Evolutionary conservation across 2,113 vertebrate genomes (phyloP).

Genomic region (Gavia stellata): DNA sequence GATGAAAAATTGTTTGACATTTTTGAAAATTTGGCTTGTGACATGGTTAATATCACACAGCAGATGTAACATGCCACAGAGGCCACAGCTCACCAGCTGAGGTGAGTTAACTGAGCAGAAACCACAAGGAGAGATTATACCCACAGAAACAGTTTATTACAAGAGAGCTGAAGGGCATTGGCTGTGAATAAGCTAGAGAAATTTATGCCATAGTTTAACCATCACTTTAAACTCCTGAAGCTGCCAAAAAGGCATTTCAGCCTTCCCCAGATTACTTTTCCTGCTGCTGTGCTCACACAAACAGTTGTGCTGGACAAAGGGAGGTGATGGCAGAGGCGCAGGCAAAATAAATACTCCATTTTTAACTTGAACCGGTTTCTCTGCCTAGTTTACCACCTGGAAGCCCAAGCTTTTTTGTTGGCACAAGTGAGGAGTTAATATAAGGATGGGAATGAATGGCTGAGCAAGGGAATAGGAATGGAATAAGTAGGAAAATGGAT

Average conservation of each 20-base stretch:
- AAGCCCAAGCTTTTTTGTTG: neutral
- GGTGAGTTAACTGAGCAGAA: slow-evolving; percentile 25
- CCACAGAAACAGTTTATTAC: slow-evolving; percentile 23
- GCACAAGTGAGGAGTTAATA: neutral
- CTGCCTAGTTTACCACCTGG: neutral
- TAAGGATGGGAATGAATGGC: neutral
- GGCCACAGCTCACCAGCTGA: slow-evolving; percentile 16
- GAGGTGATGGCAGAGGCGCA: neutral
- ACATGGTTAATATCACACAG: neutral
- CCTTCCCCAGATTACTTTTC: neutral
- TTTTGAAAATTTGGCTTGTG: slow-evolving; percentile 17
- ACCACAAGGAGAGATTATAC: slow-evolving; percentile 18
- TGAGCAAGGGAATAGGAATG: neutral
- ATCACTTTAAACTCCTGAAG: slow-evolving; percentile 8
- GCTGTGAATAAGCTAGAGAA: neutral
- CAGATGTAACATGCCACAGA: slow-evolving; percentile 32
- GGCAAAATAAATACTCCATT: slow-evolving; percentile 21
- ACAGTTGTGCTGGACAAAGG: slow-evolving; percentile 6
- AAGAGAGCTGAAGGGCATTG: slow-evolving; percentile 17
- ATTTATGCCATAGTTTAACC: slow-evolving; percentile 16
- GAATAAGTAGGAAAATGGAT: neutral
- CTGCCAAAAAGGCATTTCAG: slow-evolving; percentile 18
- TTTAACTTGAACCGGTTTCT: neutral
- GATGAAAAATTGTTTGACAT: slow-evolving; percentile 16
- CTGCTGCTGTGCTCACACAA: neutral